Base-by-base conservation (phyloP, 1,140 invertebrate species). In the Rhagoletis pomonella region DNA sequence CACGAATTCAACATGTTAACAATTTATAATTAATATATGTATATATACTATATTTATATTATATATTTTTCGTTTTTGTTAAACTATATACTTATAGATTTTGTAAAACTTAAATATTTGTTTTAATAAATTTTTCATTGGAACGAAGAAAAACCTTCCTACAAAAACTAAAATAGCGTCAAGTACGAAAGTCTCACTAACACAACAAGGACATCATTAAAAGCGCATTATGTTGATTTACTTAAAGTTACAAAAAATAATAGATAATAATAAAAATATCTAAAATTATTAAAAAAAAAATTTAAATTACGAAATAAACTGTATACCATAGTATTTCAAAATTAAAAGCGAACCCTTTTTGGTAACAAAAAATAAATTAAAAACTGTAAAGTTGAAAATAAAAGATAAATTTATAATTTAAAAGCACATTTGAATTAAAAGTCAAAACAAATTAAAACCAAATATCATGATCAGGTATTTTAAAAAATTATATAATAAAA, bases 121-220 rank as follows among this genome's bases (percentile, higher is more conserved):
- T 81, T 55, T 55, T 50, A 14, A 73, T 73, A 55, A 81, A 81
- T 47, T 12, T 81, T 81, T 44, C 47, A 81, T 81, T 55, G 73
- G 73, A 81, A 81, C 73, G 73, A 55, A 55, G 73, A 81, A 81
- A 81, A 81, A 81, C 73, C 44, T 81, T 81, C 73, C 73, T 81
- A 81, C 73, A 81, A 81, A 81, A 81, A 81, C 73, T 50, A 81
- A 81, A 81, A 81, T 81, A 81, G 73, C 73, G 73, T 81, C 73
- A 81, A 81, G 73, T 81, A 81, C 73, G 73, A 81, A 81, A 81
- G 73, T 81, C 73, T 81, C 73, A 81, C 73, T 81, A 81, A 81
- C 73, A 81, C 73, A 81, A 81, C 73, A 81, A 81, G 73, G 73
- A 81, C 73, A 81, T 81, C 44, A 81, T 81, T 81, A 81, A 81